A percentile compares a stretch with the other conserved stretches of the same genome.
Conservation (phyloP, 92 coral and sea anemone genomes). For the Porites lobata region DNA sequence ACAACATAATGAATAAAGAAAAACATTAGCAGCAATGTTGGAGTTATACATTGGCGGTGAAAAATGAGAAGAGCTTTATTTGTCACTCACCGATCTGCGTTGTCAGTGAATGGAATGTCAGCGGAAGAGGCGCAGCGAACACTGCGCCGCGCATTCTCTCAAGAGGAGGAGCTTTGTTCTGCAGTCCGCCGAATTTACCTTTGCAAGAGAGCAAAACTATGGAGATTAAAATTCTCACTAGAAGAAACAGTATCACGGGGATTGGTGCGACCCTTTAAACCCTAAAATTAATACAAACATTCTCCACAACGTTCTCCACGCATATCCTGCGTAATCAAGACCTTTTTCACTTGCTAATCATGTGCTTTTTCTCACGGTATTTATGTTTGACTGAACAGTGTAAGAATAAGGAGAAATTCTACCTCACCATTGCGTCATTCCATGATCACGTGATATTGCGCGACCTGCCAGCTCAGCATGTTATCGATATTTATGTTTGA, state of each 20-base stretch:
- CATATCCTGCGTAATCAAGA: no score
- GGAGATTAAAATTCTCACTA: neutral
- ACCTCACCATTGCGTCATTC: slow-evolving; percentile 13
- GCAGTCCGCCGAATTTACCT: slow-evolving; percentile 99
- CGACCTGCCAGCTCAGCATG: slow-evolving; percentile 11
- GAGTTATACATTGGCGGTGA: neutral
- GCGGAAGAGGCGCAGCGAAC: slow-evolving; percentile 94
- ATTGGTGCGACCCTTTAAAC: neutral
- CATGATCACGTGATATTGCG: slow-evolving; percentile 4
- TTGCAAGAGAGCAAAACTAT: neutral
- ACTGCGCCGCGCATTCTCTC: slow-evolving; percentile 98
- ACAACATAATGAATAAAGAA: neutral
- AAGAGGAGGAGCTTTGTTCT: slow-evolving; percentile 93
- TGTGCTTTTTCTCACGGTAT: no score
- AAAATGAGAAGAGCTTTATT: neutral
- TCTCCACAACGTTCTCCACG: no score
- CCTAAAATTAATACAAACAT: no score
- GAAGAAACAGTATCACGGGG: neutral
- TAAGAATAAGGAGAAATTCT: neutral
- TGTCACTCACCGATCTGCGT: slow-evolving; percentile 86
- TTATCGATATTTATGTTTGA: no score
- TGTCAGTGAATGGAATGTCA: slow-evolving; percentile 75
- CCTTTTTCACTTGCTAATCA: no score
- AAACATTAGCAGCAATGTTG: neutral
- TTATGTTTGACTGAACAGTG: no score